Percentiles rank a stretch among this genome's conserved stretches.
Conservation (phyloP, 2,888 invertebrate genomes). For the Tetropium fuscum region DNA sequence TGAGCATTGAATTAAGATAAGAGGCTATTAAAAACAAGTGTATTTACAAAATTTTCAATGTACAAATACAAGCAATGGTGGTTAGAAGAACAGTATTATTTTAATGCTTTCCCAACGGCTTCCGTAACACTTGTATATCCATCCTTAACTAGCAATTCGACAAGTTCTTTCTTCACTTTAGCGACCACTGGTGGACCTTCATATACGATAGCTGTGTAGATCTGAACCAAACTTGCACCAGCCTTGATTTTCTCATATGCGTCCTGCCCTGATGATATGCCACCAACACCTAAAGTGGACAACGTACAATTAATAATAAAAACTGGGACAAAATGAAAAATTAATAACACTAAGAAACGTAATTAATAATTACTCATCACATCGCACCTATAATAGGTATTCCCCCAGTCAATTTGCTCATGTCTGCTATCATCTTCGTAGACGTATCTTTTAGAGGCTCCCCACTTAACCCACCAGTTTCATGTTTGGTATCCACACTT, state of each 20-base stretch:
- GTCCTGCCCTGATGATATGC: constrained; percentile 88
- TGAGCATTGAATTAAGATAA: no score
- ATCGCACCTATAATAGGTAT: constrained; percentile 63
- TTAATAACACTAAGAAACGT: constrained; percentile 22
- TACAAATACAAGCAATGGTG: no score
- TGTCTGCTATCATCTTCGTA: constrained; percentile 86
- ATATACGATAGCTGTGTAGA: constrained; percentile 90
- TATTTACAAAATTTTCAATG: no score
- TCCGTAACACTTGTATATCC: constrained; percentile 78
- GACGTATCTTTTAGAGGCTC: constrained; percentile 85
- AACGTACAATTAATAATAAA: no score
- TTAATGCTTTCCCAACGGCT: constrained; percentile 76
- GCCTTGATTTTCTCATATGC: constrained; percentile 96
- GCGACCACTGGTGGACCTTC: constrained; percentile 87
- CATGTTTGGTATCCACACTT: constrained; percentile 69
- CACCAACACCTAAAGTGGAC: constrained; percentile 92
- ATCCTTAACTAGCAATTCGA: constrained; percentile 74
- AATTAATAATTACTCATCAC: constrained; percentile 13
- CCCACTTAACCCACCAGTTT: constrained; percentile 95
- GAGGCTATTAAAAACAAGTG: no score
- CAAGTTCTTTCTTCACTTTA: constrained; percentile 85
- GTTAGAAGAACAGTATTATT: no score
- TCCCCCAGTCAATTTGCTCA: constrained; percentile 88
- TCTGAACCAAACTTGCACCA: constrained; percentile 91
- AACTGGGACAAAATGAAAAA: constrained; percentile 40